phyloP scores from a whole-genome alignment of 1,140 invertebrate species.

The Dinoponera quadriceps region DNA sequence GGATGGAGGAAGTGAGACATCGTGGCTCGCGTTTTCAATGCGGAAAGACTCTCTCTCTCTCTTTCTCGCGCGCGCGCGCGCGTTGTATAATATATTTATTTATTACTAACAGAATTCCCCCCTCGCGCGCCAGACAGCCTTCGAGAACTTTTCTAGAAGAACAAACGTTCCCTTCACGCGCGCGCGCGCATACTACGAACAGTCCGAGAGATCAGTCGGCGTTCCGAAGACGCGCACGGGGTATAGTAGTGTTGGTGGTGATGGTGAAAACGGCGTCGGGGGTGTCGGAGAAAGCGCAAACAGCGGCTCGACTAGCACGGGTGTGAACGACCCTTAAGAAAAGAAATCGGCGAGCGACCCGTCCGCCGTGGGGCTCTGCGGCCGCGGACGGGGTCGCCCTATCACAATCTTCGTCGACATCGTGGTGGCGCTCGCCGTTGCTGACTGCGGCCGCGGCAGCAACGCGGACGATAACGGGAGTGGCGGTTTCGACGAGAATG shows the following conservation, averaged over 20 bases:
- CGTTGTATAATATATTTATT: too few species aligned
- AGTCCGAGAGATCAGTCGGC: background rate
- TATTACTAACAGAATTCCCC: too few species aligned
- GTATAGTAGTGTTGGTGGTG: background rate
- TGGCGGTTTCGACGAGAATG: slow-evolving; percentile 27
- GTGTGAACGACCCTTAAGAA: slow-evolving; percentile 78
- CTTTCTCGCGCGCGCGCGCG: too few species aligned
- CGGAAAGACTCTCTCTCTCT: too few species aligned
- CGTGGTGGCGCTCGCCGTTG: slow-evolving; percentile 73
- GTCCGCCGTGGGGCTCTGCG: slow-evolving; percentile 62
- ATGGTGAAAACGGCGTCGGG: background rate
- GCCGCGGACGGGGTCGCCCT: slow-evolving; percentile 76
- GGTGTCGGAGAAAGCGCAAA: slow-evolving; percentile 10
- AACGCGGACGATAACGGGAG: slow-evolving; percentile 58
- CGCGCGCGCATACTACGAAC: background rate
- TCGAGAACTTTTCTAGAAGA: too few species aligned
- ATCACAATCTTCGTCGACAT: slow-evolving; percentile 83
- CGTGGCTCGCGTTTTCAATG: too few species aligned
- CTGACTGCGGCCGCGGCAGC: slow-evolving; percentile 28
- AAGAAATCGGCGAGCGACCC: slow-evolving; percentile 78
- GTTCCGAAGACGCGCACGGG: background rate
- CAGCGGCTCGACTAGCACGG: slow-evolving; percentile 58
- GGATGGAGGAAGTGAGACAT: too few species aligned
- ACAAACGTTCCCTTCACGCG: too few species aligned
- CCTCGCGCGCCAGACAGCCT: too few species aligned